Evolutionary conservation across 2,888 invertebrate genomes (phyloP).

Genomic region (Branchinecta sandiegonensis): DNA sequence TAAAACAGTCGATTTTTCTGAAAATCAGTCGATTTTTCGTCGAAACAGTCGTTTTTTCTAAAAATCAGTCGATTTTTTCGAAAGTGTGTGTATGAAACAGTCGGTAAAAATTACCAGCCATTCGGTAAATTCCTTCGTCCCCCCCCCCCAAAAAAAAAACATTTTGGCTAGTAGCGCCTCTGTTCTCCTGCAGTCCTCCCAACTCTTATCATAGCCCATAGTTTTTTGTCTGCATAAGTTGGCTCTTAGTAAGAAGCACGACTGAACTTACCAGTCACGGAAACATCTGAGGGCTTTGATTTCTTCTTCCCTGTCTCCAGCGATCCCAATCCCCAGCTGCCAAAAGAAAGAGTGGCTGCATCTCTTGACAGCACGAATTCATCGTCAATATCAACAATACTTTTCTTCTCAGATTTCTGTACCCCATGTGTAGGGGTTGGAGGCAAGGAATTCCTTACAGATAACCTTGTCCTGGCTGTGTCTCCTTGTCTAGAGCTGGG

Average conservation of each 20-base stretch:
- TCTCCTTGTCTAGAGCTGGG: neutral
- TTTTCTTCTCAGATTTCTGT: neutral
- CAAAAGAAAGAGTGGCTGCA: neutral
- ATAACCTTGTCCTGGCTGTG: neutral
- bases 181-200: too few species aligned
- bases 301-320: neutral
- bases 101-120: too few species aligned
- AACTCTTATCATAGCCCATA: too few species aligned
- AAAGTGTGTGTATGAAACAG: too few species aligned
- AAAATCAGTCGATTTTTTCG: too few species aligned
- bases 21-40: too few species aligned
- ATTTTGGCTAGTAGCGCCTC: too few species aligned
- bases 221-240: too few species aligned
- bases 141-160: too few species aligned
- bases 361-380: neutral
- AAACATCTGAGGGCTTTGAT: neutral
- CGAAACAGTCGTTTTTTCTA: too few species aligned
- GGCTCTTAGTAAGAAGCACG: neutral
- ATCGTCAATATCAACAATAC: neutral
- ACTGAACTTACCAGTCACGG: neutral
- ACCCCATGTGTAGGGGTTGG: constrained; percentile 5
- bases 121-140: too few species aligned
- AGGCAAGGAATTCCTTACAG: constrained; percentile 6
- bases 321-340: neutral
- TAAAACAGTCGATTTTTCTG: too few species aligned